These are phyloP conservation scores for Perca schrenkii DNA, from an alignment of 2,113 vertebrate genomes.

Conservation along the genomic window DNA sequence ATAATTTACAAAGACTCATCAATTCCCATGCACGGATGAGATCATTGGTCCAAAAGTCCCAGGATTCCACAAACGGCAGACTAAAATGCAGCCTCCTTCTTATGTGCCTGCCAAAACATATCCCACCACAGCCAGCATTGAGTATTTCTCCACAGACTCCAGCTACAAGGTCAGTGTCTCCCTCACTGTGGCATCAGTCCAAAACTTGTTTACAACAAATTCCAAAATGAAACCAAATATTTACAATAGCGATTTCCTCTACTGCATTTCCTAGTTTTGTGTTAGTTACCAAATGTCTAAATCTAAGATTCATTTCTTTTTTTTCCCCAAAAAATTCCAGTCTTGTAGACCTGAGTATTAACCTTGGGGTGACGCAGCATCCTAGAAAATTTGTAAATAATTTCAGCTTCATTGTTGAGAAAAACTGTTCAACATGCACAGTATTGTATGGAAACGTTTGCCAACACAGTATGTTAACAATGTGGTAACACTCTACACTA, in stretches of 20 bases:
- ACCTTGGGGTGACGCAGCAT: neutral
- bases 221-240: slow-evolving; percentile 73
- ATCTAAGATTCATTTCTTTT: neutral
- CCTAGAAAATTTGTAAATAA: neutral
- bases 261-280: neutral
- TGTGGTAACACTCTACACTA: slow-evolving; percentile 28
- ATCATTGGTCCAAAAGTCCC: slow-evolving; percentile 15
- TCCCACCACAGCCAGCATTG: slow-evolving; percentile 52
- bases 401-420: neutral
- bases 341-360: neutral
- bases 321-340: neutral
- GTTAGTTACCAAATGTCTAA: slow-evolving; percentile 37
- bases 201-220: slow-evolving; percentile 56
- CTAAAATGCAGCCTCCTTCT: slow-evolving; percentile 35
- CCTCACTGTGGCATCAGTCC: slow-evolving; percentile 42
- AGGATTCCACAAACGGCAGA: slow-evolving; percentile 34
- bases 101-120: slow-evolving; percentile 49
- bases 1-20: too few relatives aligned
- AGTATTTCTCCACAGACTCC: slow-evolving; percentile 44
- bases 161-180: slow-evolving; percentile 61
- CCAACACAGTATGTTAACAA: slow-evolving; percentile 12
- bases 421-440: slow-evolving; percentile 3
- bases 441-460: slow-evolving; percentile 16
- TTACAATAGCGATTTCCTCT: slow-evolving; percentile 63
- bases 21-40: neutral